Evolutionary conservation across 1,140 invertebrate species (phyloP).

Genomic region (Manduca sexta): DNA sequence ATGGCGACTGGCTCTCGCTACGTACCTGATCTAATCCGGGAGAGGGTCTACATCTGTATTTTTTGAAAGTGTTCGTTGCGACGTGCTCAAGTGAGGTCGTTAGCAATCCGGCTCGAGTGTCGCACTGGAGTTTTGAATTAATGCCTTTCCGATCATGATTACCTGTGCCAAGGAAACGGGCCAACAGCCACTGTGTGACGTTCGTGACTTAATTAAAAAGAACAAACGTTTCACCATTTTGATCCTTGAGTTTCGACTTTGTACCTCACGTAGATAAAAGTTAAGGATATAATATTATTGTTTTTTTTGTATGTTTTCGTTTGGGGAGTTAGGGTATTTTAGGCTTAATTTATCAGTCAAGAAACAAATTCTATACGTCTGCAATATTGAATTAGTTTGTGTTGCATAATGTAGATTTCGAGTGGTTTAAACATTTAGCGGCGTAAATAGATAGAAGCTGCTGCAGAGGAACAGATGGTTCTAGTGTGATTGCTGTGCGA

Average conservation of each 20-base stretch:
- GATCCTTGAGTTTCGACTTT: conserved; percentile 14
- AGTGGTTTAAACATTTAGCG: no score
- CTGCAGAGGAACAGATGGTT: no score
- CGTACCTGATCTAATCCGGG: background rate
- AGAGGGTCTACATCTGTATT: conserved; percentile 8
- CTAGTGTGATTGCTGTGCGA: no score
- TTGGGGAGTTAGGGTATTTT: no score
- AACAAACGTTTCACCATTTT: conserved; percentile 29
- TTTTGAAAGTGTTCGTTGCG: conserved; percentile 17
- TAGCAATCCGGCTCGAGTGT: conserved; percentile 31
- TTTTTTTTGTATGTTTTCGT: no score
- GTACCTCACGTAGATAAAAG: background rate
- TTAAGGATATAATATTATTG: background rate
- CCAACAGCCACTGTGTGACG: conserved; percentile 30
- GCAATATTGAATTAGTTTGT: no score
- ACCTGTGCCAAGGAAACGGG: conserved; percentile 38
- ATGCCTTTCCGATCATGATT: conserved; percentile 51
- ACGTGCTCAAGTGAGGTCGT: conserved; percentile 46
- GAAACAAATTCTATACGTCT: no score
- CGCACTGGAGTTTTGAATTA: conserved; percentile 42
- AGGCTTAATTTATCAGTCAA: no score
- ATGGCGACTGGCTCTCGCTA: background rate
- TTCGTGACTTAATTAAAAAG: conserved; percentile 55
- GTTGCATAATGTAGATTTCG: no score
- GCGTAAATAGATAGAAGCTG: no score